Evolutionary conservation across 2,113 vertebrate genomes (phyloP).

Genomic region (Crocuta crocuta): DNA sequence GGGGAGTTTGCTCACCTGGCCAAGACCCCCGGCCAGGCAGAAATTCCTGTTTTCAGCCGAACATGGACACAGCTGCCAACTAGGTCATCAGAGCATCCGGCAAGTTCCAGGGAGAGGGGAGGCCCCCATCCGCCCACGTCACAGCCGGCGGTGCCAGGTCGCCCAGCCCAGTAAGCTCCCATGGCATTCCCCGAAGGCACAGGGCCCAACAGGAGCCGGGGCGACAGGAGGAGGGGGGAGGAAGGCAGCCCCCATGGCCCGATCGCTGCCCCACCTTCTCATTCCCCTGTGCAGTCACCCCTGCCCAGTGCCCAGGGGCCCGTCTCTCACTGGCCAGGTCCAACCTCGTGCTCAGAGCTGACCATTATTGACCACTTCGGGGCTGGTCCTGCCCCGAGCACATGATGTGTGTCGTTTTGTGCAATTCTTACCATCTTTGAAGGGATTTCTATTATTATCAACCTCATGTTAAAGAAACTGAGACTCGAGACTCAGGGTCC

Average conservation of each 20-base stretch:
- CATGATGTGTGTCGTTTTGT: fast-evolving
- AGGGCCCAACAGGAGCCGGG: neutral
- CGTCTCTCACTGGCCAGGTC: neutral
- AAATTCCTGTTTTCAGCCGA: slow-evolving; percentile 79
- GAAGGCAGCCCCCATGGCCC: fast-evolving
- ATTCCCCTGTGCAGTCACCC: neutral
- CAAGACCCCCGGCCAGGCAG: slow-evolving; percentile 55
- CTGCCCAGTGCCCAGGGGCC: neutral
- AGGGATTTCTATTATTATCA: neutral
- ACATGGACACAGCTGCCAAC: slow-evolving; percentile 61
- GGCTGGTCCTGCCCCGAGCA: neutral
- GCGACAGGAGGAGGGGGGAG: neutral
- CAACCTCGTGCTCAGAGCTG: neutral
- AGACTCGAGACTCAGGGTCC: neutral
- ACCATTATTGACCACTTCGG: fast-evolving
- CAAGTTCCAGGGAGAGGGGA: neutral
- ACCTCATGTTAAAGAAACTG: slow-evolving; percentile 1
- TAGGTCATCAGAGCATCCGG: slow-evolving; percentile 72
- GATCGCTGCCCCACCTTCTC: neutral
- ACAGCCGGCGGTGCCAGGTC: neutral
- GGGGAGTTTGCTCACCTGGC: slow-evolving; percentile 61
- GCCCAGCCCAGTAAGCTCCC: neutral
- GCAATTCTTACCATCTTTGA: neutral
- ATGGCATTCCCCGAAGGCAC: fast-evolving
- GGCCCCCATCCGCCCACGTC: neutral